These are phyloP conservation scores for Stegophylla sp. DNA, from an alignment of 2,888 invertebrate species.

Conservation along the genomic window DNA sequence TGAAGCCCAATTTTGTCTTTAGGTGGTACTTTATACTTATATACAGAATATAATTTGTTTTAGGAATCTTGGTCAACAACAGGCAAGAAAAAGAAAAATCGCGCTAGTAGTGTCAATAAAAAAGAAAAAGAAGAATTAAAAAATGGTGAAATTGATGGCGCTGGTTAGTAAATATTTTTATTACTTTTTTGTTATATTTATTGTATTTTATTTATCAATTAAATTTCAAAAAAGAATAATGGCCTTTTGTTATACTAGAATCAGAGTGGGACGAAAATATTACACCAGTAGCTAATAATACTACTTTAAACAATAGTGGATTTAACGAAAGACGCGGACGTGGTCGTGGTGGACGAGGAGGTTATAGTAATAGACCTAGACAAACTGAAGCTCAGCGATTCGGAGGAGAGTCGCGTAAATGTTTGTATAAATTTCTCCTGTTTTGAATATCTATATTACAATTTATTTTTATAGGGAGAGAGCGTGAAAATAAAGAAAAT, in stretches of 20 bases:
- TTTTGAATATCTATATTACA: slow-evolving; percentile 44
- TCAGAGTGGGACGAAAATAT: slow-evolving; percentile 62
- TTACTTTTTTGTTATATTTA: neutral
- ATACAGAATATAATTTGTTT: slow-evolving; percentile 59
- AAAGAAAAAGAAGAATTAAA: slow-evolving; percentile 68
- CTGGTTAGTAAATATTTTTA: slow-evolving; percentile 58
- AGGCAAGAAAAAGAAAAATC: slow-evolving; percentile 86
- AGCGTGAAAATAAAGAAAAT: slow-evolving; percentile 73
- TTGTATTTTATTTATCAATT: too few species aligned
- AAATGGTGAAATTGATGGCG: slow-evolving; percentile 65
- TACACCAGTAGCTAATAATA: slow-evolving; percentile 56
- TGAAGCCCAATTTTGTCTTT: neutral
- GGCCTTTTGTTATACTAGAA: slow-evolving; percentile 8
- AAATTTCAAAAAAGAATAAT: neutral
- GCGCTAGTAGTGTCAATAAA: slow-evolving; percentile 70
- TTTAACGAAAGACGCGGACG: slow-evolving; percentile 65
- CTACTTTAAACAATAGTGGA: slow-evolving; percentile 62
- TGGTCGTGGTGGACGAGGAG: slow-evolving; percentile 64
- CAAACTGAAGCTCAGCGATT: slow-evolving; percentile 52
- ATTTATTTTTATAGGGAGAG: slow-evolving; percentile 66
- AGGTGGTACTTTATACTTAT: too few species aligned
- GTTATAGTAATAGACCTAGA: slow-evolving; percentile 62
- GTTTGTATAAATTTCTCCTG: slow-evolving; percentile 63
- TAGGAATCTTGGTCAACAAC: slow-evolving; percentile 85
- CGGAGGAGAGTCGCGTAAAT: slow-evolving; percentile 67